Base-by-base conservation (phyloP, 2,797 vertebrate species). In the Anguilla anguilla region DNA sequence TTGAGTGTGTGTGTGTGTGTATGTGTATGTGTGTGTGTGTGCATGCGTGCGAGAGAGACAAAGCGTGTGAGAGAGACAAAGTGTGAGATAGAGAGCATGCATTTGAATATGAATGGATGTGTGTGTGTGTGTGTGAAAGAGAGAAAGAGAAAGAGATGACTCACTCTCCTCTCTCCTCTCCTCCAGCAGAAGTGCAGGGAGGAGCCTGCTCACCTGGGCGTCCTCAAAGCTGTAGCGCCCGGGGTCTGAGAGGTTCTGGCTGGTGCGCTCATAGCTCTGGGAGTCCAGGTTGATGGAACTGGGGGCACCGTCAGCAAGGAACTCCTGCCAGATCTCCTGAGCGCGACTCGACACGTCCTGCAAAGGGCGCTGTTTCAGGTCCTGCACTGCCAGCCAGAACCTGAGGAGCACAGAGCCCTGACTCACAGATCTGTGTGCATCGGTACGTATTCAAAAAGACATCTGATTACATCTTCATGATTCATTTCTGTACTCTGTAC, bases 281-380 rank as follows among this genome's bases (percentile, higher is more conserved):
- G 98, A 98, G 94, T 99, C 98, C 95, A 99, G 94, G 93, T 99
- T 99, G 96, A 99, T 99, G 90, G 98, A 96, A 91, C 98, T 99
- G 85, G 97, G 97, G n/a, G 98, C 97, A 9, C 98, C 98, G 28
- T 98, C 97, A 25, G 98, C 98, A 87, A 99, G 94, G 92, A 99
- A 99, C 94, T 99, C 98, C 92, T 97, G 97, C 98, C 98, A 99
- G 93, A 98, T 99, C 95, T 98, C 98, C 91, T 97, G 97, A 11
- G 97, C 97, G 89, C 98, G 95, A 88, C 93, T 94, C 72, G 97
- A 88, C 90, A 99, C 98, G 0, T 98, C 97, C 92, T 97, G 97
- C 39, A 98, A 94, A 6, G 98, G 97, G 86, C 96, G 97, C 85
- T 96, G 97, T 94, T 99, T 99, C 91, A 98, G 96, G 90, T 98